phyloP scores from a whole-genome alignment of 2,888 invertebrate species.

The Perizoma affinitatum region DNA sequence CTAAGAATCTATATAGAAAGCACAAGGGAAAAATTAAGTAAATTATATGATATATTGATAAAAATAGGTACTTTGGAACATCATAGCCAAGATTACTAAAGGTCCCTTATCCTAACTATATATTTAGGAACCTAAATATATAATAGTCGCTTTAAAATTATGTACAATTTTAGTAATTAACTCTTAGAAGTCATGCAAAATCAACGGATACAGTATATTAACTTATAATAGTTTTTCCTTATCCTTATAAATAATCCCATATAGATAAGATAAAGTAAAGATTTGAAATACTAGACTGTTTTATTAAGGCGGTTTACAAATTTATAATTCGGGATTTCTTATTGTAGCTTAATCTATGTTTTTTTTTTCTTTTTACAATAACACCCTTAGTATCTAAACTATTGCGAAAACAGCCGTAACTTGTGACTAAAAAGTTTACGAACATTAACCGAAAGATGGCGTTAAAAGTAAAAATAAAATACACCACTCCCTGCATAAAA shows the following conservation, averaged over 20 bases:
- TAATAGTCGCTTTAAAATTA: slow-evolving; percentile 48
- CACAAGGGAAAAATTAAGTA: neutral
- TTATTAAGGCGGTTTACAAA: slow-evolving; percentile 26
- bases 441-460: slow-evolving; percentile 39
- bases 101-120: slow-evolving; percentile 64
- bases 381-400: slow-evolving; percentile 15
- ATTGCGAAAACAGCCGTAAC: slow-evolving; percentile 31
- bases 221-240: neutral
- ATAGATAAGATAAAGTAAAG: slow-evolving; percentile 10
- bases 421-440: slow-evolving; percentile 36
- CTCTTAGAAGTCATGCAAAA: slow-evolving; percentile 19
- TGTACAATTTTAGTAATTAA: too few relatives aligned
- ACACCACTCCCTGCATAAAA: slow-evolving; percentile 2
- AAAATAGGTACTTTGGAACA: slow-evolving; percentile 65
- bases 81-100: slow-evolving; percentile 65
- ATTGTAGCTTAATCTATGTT: slow-evolving; percentile 9
- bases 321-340: slow-evolving; percentile 13
- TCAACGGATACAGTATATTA: slow-evolving; percentile 3
- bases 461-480: slow-evolving; percentile 13
- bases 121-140: slow-evolving; percentile 72
- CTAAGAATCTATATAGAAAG: slow-evolving; percentile 18
- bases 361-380: slow-evolving; percentile 22
- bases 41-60: slow-evolving; percentile 3
- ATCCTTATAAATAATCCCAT: slow-evolving; percentile 8
- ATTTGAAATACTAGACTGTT: slow-evolving; percentile 20